Percentiles rank a stretch among this genome's conserved stretches.
Conservation (phyloP, 2,113 vertebrate genomes). For the Podocnemis expansa region DNA sequence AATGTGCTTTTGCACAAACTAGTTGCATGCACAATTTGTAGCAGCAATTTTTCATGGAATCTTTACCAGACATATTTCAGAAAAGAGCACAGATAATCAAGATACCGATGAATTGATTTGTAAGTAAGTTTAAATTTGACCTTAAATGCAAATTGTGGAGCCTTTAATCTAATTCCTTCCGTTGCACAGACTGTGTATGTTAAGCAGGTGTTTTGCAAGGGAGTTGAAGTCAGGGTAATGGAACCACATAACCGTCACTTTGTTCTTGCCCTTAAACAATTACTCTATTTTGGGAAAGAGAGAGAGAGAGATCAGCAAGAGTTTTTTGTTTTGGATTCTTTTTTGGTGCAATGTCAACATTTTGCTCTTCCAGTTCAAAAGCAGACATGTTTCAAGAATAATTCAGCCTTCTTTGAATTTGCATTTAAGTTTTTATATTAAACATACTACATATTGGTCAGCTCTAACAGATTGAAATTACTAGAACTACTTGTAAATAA, state of each 20-base stretch:
- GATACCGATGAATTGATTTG: too few relatives aligned
- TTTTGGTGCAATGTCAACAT: background rate
- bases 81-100: too few relatives aligned
- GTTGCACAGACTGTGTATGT: too few relatives aligned
- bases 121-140: too few relatives aligned
- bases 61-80: too few relatives aligned
- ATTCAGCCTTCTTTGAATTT: background rate
- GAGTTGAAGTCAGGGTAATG: background rate
- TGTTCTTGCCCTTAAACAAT: background rate
- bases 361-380: background rate
- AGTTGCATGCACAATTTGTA: background rate
- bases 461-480: background rate
- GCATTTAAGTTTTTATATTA: background rate
- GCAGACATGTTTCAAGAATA: accelerated
- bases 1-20: accelerated
- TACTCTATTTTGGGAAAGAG: background rate
- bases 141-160: too few relatives aligned
- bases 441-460: background rate
- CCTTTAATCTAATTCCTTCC: too few relatives aligned
- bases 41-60: background rate
- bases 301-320: background rate
- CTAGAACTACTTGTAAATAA: background rate
- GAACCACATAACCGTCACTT: background rate
- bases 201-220: background rate
- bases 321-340: too few relatives aligned